phyloP scores from a whole-genome alignment of 2,797 vertebrate species.

The Pelodytes ibericus region DNA sequence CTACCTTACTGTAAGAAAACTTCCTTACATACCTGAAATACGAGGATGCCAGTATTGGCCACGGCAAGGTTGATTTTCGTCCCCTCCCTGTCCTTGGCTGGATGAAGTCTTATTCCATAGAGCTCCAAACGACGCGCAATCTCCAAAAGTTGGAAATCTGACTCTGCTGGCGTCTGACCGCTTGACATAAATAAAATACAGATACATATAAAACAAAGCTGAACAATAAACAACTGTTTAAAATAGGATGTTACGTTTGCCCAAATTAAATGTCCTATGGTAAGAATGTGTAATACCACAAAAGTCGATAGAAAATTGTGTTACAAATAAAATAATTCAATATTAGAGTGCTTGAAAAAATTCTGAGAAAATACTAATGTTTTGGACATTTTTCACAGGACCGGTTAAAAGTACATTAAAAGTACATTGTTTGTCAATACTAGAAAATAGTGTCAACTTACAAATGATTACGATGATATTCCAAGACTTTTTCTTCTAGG shows the following conservation, averaged over 20 bases:
- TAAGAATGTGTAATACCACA: too few species aligned
- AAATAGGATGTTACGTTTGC: too few species aligned
- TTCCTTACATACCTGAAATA: conserved; percentile 87
- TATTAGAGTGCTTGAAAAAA: too few species aligned
- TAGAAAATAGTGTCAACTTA: conserved; percentile 79
- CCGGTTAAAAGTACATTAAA: too few species aligned
- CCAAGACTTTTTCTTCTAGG: conserved; percentile 93
- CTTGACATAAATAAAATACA: conserved; percentile 70
- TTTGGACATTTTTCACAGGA: too few species aligned
- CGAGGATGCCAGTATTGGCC: conserved; percentile 91
- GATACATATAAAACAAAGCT: conserved; percentile 40
- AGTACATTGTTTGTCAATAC: too few species aligned
- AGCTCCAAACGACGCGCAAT: conserved; percentile 92
- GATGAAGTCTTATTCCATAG: conserved; percentile 92
- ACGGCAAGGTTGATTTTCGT: conserved; percentile 90
- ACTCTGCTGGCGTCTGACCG: conserved; percentile 94
- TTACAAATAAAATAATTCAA: too few species aligned
- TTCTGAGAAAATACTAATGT: too few species aligned
- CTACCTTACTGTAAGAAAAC: too few species aligned
- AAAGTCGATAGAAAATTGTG: too few species aligned
- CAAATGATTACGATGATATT: conserved; percentile 91
- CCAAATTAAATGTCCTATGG: too few species aligned
- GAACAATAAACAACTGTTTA: not conserved
- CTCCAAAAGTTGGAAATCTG: conserved; percentile 93
- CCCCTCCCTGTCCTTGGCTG: conserved; percentile 95